These are phyloP conservation scores for Carabus problematicus DNA, from an alignment of 2,888 invertebrate genomes.

Conservation along the genomic window DNA sequence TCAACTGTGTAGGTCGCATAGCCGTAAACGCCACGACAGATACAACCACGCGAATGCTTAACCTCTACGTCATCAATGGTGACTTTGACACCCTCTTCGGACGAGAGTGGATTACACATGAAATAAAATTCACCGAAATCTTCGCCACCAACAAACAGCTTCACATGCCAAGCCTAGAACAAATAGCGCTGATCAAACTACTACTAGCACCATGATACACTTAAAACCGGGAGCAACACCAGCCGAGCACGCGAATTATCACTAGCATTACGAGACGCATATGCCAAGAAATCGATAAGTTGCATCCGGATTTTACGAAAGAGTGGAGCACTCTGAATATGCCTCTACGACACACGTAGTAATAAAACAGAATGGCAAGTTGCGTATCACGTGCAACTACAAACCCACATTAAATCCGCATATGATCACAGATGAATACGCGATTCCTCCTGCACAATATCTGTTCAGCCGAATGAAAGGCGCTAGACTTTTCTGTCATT, in stretches of 20 bases:
- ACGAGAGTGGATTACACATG: conserved; percentile 32
- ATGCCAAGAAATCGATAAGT: conserved; percentile 45
- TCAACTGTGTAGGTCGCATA: conserved; percentile 25
- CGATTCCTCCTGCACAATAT: conserved; percentile 24
- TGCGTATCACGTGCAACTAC: conserved; percentile 44
- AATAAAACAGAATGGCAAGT: conserved; percentile 40
- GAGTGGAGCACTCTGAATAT: conserved; percentile 45
- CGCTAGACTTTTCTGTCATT: conserved; percentile 39
- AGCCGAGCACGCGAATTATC: too few relatives aligned
- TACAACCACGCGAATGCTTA: conserved; percentile 12
- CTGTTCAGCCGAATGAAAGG: conserved; percentile 32
- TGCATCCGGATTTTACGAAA: conserved; percentile 45
- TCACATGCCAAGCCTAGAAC: too few relatives aligned
- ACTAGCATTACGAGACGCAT: conserved; percentile 43
- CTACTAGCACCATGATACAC: conserved; percentile 46
- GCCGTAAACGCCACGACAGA: conserved; percentile 25
- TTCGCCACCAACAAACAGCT: too few relatives aligned
- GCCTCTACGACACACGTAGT: conserved; percentile 45
- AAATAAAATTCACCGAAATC: conserved; percentile 22
- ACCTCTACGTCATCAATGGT: conserved; percentile 31
- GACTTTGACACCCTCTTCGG: conserved; percentile 28
- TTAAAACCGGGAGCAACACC: conserved; percentile 46
- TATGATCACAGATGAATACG: conserved; percentile 25
- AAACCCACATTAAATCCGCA: conserved; percentile 44
- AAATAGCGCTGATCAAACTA: too few relatives aligned